Evolutionary conservation across 1,140 invertebrate species (phyloP).

Genomic region (Leptopilina boulardi): DNA sequence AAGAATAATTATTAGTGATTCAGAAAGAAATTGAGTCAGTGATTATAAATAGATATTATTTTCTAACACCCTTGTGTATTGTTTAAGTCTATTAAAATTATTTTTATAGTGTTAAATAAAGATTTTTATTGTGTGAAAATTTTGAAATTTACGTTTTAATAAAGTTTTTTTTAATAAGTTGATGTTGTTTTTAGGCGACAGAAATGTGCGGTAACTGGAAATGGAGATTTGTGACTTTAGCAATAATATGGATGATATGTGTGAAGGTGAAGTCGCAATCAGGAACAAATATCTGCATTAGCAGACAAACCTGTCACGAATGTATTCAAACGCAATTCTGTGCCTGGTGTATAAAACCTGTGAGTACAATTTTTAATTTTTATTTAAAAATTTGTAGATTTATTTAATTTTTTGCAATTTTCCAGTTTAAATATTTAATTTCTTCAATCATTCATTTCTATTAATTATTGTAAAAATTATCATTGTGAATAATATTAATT

Average conservation of each 20-base stretch:
- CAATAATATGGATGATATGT: slow-evolving; percentile 54
- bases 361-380: slow-evolving; percentile 70
- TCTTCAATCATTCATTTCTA: no score
- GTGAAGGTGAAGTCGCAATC: slow-evolving; percentile 59
- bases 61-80: background rate
- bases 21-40: slow-evolving; percentile 12
- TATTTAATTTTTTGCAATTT: no score
- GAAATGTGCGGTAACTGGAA: slow-evolving; percentile 61
- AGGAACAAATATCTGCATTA: slow-evolving; percentile 87
- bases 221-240: slow-evolving; percentile 55
- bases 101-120: background rate
- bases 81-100: background rate
- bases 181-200: slow-evolving; percentile 41
- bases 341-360: slow-evolving; percentile 93
- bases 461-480: no score
- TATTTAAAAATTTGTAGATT: slow-evolving; percentile 30
- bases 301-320: slow-evolving; percentile 90
- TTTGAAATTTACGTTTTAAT: background rate
- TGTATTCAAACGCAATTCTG: slow-evolving; percentile 94
- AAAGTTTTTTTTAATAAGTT: slow-evolving; percentile 22
- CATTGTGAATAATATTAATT: no score
- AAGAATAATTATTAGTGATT: slow-evolving; percentile 1
- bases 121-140: background rate
- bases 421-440: no score
- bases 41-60: slow-evolving; percentile 1